phyloP scores from a whole-genome alignment of 2,113 vertebrate genomes.

The Martes martes region DNA sequence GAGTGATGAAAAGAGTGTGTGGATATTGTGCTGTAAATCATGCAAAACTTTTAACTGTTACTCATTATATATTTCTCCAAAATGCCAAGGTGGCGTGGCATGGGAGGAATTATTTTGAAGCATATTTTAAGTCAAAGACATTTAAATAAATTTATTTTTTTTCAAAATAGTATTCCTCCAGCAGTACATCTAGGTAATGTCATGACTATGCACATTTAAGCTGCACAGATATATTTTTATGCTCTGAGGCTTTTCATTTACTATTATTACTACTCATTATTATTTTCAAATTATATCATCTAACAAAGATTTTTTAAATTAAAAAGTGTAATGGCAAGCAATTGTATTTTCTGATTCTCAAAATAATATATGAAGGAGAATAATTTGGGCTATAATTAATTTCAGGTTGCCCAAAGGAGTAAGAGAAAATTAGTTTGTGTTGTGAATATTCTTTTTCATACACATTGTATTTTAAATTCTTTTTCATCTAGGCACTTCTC shows the following conservation, averaged over 20 bases:
- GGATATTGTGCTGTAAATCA: neutral
- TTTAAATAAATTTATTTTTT: neutral
- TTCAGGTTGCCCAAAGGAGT: neutral
- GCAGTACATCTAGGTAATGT: neutral
- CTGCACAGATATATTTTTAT: neutral
- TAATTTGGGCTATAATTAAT: neutral
- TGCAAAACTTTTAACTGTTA: neutral
- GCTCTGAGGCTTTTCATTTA: neutral
- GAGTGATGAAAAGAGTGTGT: neutral
- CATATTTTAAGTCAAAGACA: neutral
- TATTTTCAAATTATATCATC: neutral
- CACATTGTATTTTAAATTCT: neutral
- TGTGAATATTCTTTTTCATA: neutral
- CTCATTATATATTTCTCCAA: neutral
- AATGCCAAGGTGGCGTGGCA: neutral
- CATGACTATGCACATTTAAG: neutral
- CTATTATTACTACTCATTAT: neutral
- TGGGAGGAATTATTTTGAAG: neutral
- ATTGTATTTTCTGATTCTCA: constrained; percentile 20
- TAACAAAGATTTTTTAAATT: constrained; percentile 1
- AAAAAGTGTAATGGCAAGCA: neutral
- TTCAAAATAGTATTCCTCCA: neutral
- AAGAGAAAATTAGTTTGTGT: neutral
- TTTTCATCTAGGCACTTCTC: neutral
- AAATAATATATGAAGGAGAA: neutral